Evolutionary conservation across 2,797 vertebrate species (phyloP).

Genomic region (Aeoliscus strigatus): DNA sequence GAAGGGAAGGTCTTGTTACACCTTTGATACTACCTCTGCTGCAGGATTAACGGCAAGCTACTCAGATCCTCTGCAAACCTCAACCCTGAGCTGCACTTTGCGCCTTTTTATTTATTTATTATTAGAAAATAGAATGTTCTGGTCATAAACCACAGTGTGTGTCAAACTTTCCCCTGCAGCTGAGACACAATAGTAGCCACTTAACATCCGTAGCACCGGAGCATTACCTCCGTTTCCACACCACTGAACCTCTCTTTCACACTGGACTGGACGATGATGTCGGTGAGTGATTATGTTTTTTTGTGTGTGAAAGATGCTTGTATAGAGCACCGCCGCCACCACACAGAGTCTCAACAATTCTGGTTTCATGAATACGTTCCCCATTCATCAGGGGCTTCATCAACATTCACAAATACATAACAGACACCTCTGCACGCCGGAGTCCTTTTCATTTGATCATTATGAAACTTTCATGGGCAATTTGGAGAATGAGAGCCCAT

Average conservation of each 20-base stretch:
- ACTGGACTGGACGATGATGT: slow-evolving; percentile 1
- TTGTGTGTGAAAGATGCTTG: slow-evolving; percentile 10
- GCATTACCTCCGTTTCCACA: slow-evolving; percentile 14
- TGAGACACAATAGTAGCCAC: background rate
- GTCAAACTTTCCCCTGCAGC: too few relatives aligned
- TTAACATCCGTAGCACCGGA: slow-evolving; percentile 2
- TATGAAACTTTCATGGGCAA: background rate
- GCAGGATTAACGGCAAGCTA: too few relatives aligned
- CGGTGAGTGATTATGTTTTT: slow-evolving; percentile 4
- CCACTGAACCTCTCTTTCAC: slow-evolving; percentile 3
- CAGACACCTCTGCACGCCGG: background rate
- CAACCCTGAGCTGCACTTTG: too few relatives aligned
- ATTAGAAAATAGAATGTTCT: too few relatives aligned
- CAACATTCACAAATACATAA: background rate
- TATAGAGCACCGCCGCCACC: background rate
- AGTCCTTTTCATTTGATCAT: slow-evolving; percentile 4
- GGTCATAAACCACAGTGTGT: too few relatives aligned
- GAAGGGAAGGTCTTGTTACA: too few relatives aligned
- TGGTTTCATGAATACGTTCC: background rate
- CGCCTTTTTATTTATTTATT: too few relatives aligned
- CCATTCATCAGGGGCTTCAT: background rate
- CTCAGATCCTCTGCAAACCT: too few relatives aligned
- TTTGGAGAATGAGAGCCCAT: background rate
- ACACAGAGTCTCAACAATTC: slow-evolving; percentile 9
- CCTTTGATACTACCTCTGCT: too few relatives aligned